These are phyloP conservation scores for Tetramorium alpestre DNA, from an alignment of 1,140 invertebrate species.

Conservation along the genomic window DNA sequence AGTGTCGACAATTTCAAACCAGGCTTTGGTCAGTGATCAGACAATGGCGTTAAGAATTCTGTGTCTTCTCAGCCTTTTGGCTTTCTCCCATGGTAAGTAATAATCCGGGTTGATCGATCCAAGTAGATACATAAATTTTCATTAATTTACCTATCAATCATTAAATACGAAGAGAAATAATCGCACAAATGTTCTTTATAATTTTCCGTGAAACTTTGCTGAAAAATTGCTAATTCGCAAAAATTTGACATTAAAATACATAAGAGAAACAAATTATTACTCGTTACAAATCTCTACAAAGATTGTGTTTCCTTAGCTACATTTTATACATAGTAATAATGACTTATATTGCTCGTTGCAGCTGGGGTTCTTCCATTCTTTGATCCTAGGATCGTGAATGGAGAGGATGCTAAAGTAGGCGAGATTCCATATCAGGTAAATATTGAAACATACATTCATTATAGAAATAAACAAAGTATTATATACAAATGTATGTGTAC, in stretches of 20 bases:
- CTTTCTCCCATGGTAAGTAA: conserved; percentile 35
- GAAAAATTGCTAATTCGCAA: background rate
- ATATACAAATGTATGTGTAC: background rate
- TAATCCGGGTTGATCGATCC: background rate
- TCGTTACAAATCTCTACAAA: background rate
- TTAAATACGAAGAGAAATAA: background rate
- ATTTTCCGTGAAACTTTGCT: background rate
- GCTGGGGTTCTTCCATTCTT: background rate
- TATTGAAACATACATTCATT: background rate
- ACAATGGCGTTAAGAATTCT: conserved; percentile 33
- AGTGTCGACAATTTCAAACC: background rate
- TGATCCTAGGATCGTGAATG: conserved; percentile 71
- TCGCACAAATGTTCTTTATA: background rate
- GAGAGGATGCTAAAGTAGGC: conserved; percentile 64
- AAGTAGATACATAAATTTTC: background rate
- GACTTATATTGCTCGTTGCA: background rate
- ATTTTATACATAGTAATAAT: conserved; percentile 4
- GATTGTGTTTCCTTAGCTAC: background rate
- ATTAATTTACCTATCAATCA: background rate
- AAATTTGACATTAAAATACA: background rate
- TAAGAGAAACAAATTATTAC: background rate
- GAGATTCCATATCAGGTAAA: conserved; percentile 77
- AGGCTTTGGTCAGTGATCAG: background rate
- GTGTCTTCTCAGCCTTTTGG: conserved; percentile 26
- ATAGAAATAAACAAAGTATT: background rate